Percentiles rank a stretch among this genome's conserved stretches.
Conservation (phyloP, 2,888 invertebrate genomes). For the Tanytarsus gracilentus region DNA sequence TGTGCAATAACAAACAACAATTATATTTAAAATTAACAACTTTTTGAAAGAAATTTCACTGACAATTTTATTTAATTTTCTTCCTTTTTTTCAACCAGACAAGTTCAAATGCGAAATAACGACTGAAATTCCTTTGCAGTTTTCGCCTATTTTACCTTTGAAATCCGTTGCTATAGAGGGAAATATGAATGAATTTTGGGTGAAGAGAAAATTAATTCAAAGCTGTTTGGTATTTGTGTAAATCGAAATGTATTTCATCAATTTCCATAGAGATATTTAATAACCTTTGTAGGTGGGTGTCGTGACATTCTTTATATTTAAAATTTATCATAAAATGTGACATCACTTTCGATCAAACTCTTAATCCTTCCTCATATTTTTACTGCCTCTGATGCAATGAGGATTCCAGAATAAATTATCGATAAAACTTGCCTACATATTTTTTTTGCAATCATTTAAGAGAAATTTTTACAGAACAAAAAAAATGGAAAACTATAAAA, state of each 20-base stretch:
- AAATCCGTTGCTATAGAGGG: slow-evolving; percentile 1
- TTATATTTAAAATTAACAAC: no score
- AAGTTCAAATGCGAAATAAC: background rate
- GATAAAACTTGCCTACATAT: no score
- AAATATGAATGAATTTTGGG: background rate
- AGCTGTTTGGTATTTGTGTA: slow-evolving; percentile 27
- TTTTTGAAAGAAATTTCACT: no score
- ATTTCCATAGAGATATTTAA: slow-evolving; percentile 10
- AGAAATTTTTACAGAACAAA: no score
- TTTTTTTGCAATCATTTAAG: no score
- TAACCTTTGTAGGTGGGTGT: background rate
- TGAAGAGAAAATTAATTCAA: background rate
- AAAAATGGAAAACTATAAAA: no score
- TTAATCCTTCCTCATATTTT: no score
- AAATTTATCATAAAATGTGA: no score
- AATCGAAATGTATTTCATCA: slow-evolving; percentile 22
- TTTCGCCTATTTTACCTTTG: background rate
- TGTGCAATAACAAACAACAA: background rate
- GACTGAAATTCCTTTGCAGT: slow-evolving; percentile 14
- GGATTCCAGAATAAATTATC: no score
- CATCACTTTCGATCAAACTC: no score
- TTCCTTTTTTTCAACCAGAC: background rate
- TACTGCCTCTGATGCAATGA: no score
- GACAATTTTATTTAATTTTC: no score
- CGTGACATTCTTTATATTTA: background rate